Base-by-base conservation (phyloP, 2,888 invertebrate species). In the Trissolcus japonicus region DNA sequence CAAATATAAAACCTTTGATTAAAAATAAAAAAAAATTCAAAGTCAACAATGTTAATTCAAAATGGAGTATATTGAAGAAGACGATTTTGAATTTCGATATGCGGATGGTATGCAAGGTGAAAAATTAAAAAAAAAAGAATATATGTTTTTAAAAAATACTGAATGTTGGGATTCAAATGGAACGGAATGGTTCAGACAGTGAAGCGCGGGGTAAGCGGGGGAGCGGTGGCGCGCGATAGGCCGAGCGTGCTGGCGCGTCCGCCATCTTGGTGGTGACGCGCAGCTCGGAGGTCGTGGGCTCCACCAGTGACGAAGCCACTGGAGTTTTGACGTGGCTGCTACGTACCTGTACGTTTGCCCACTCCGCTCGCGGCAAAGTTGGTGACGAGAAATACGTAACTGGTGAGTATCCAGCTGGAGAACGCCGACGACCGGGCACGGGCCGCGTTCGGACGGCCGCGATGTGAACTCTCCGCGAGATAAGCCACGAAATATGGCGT, bases 301-400 rank as follows among this genome's bases (percentile, higher is more conserved):
- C 92, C 91, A 92, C 93, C 93, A 93, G 94, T 94, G 94, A 94
- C 94, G 94, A 94, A 91, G 93, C 93, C 93, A 93, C 93, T 93
- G 93, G 93, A 93, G 93, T 93, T 94, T 94, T 94, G 94, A 95
- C 94, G 94, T 94, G 94, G 94, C 94, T 94, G 76, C 94, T 95
- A 95, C 95, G 95, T 95, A 95, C 94, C 93, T 93, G 93, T 93
- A 93, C 93, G 93, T 93, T 95, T 95, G 94, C 94, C 95, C 95
- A 95, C 94, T 95, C 95, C 94, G 94, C 94, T 94, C 93, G 94
- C 95, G 94, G 94, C 94, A 94, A 94, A 95, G 92, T 94, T 94
- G 94, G 95, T 95, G 95, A 95, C 95, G 95, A 95, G 94, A 94
- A 95, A 95, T 95, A 95, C 95, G 95, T 95, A 95, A 95, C 95